phyloP scores from a whole-genome alignment of 1,140 invertebrate genomes.

The Zelostemma sp. region DNA sequence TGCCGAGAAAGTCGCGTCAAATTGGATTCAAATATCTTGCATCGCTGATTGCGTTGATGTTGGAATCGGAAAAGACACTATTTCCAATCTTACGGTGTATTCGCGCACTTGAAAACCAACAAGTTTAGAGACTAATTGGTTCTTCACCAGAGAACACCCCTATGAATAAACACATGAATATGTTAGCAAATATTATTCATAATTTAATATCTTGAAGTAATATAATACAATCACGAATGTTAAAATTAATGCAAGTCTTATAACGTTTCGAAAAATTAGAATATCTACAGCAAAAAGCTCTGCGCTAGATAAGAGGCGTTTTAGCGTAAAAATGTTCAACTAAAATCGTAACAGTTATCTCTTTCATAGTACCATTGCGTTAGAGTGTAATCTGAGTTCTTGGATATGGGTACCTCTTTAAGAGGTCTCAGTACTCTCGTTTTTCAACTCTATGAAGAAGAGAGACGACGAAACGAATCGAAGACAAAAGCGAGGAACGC shows the following conservation, averaged over 20 bases:
- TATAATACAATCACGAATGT: no score
- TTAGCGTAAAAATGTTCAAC: background rate
- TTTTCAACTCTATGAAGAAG: conserved; percentile 17
- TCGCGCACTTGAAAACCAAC: conserved; percentile 25
- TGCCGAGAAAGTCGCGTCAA: conserved; percentile 24
- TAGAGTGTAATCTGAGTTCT: conserved; percentile 3
- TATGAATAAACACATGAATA: no score
- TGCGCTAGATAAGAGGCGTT: no score
- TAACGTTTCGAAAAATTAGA: no score
- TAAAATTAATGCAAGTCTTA: no score
- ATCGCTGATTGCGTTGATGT: conserved; percentile 25
- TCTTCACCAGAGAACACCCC: conserved; percentile 10
- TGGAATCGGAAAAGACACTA: conserved; percentile 30
- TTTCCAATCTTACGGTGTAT: conserved; percentile 27
- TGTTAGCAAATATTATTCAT: no score
- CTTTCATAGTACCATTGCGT: background rate
- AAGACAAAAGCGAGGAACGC: background rate
- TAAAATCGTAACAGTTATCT: conserved; percentile 7
- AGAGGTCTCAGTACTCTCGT: conserved; percentile 42
- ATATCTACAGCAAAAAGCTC: no score
- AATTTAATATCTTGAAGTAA: no score
- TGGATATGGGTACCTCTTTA: conserved; percentile 17
- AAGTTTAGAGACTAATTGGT: conserved; percentile 9
- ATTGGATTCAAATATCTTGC: conserved; percentile 29
- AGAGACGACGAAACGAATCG: background rate